Evolutionary conservation across 2,797 vertebrate species (phyloP).

Genomic region (Aselliscus stoliczkanus): DNA sequence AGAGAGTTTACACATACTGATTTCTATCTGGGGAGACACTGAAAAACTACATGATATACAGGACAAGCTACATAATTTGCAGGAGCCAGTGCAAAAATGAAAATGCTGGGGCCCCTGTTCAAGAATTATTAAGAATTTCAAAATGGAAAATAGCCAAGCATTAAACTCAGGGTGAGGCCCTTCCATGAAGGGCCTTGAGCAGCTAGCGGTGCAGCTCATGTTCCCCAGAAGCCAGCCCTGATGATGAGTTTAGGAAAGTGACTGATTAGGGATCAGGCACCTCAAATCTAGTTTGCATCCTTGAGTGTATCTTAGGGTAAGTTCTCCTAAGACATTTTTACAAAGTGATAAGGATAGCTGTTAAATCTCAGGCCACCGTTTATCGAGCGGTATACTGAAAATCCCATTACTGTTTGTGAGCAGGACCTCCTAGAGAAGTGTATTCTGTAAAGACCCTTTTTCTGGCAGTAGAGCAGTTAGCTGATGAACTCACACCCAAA

Average conservation of each 20-base stretch:
- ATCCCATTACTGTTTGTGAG: background rate
- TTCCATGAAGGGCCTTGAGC: background rate
- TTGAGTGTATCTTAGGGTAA: background rate
- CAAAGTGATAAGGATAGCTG: background rate
- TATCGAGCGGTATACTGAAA: background rate
- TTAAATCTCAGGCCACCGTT: background rate
- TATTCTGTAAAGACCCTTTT: background rate
- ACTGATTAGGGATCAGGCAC: background rate
- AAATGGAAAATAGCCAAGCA: background rate
- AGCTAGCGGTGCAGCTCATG: background rate
- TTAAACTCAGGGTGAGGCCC: background rate
- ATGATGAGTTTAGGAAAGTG: background rate
- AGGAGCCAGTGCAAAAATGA: background rate
- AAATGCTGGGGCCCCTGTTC: background rate
- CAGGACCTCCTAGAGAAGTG: background rate
- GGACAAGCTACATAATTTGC: background rate
- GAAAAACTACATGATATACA: background rate
- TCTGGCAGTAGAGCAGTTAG: background rate
- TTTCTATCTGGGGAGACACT: background rate
- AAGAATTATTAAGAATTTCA: conserved; percentile 17
- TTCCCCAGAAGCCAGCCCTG: background rate
- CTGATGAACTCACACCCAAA: background rate
- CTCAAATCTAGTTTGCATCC: background rate
- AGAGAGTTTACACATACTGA: background rate
- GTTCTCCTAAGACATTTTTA: background rate